Evolutionary conservation across 2,888 invertebrate genomes (phyloP), one percentile per base, ranked within the genome.

Genomic region (Pseudoips prasinana): DNA sequence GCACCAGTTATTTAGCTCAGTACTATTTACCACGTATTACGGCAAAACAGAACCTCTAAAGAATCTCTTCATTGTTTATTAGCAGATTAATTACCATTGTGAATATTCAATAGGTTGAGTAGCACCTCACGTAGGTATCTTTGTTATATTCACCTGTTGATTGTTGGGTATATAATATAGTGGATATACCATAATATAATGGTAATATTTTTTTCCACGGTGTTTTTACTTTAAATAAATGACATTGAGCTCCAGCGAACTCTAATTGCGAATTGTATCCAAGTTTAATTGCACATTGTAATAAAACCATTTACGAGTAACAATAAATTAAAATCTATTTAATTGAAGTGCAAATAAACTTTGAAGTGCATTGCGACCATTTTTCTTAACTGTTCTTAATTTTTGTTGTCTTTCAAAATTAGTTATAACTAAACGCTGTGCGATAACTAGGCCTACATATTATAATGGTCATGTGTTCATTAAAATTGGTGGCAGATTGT

Each of bases 71-170:
- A 76, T 79, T 77, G 73, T 74, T 56, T 64, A 49, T 45, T 38
- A 54, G 49, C 61, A 65, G 57, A 73, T 63, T 75, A 78, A 82
- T 83, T 71, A 67, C 64, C 54, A 82, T 81, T 80, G 78, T 82
- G 62, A 79, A 76, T 77, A 82, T 80, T 77, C 78, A 79, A 73
- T 28, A 32, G 29, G 67, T 54, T 38, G 48, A 62, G 49, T 57
- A 54, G 62, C 65, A 70, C 63, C 49, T 68, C 58, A 64, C 64
- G 57, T 60, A 58, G 64, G 50, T 51, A 57, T 65, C 58, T 57
- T 54, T 60, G 51, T 55, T 53, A 52, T 51, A 65, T 63, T 60
- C 52, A 64, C 58, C 42, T 51, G 46, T 55, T 46, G 52, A 50
- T 58, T 64, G 44, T 54, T 39, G 53, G 44, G 39, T 28, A 31